Evolutionary conservation across 2,113 vertebrate genomes (phyloP), one percentile per base, ranked within the genome.

Genomic region (Oryctolagus cuniculus): DNA sequence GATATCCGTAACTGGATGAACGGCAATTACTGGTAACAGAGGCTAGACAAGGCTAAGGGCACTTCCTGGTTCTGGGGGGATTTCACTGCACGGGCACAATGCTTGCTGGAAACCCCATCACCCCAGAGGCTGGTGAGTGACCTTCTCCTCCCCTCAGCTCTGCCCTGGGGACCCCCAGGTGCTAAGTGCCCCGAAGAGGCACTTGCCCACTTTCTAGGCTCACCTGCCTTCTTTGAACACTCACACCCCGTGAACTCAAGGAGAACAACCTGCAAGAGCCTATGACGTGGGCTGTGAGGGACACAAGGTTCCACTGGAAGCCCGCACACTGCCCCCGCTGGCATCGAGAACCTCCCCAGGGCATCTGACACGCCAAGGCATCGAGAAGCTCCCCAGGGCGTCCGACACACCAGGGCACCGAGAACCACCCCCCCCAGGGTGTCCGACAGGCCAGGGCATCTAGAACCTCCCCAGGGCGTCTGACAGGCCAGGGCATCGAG

Each of bases 11-110:
- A 96, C 87, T 82, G 95, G 93, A 87, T 96, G 98, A 98, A 98
- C 90, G 98, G 97, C 96, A 98, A 98, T 98, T 97, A 58, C 90
- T 94, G 95, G 83, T 97, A 97, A 84, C 77, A 88, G 96, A 94
- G 24, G 88, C 79, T 90, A 97, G 94, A 86, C 94, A 96, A 94
- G 96, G 96, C 87, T 96, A 92, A 87, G 97, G 94, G 1, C 58
- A 53, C 82, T 88, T 96, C 97, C 96, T 84, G 91, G 95, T 79
- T 95, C 96, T 96, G 93, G 86, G 73, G 97, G 94, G 95, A 96
- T 98, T 97, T 97, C 89, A 70, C 79, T 63, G 38, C 95, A 87
- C 58, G 95, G 81, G 38, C 96, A 96, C 53, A 87, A 75, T 88
- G 31, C 90, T 95, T 95, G 91, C 86, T 95, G 96, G 97, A 98